phyloP scores from a whole-genome alignment of 1,140 invertebrate genomes.

The Caenorhabditis remanei region DNA sequence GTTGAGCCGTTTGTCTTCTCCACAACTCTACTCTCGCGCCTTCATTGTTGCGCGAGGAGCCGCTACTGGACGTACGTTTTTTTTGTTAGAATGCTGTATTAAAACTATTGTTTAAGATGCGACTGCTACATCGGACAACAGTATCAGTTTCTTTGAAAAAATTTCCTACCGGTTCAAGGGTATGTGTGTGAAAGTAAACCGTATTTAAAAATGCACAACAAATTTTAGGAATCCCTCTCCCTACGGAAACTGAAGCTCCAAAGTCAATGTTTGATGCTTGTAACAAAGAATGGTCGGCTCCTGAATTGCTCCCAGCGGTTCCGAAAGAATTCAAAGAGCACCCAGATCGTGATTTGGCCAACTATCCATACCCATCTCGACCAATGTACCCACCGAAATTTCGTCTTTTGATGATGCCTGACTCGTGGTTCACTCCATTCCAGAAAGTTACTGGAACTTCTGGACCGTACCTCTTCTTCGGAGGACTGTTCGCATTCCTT shows the following conservation, averaged over 20 bases:
- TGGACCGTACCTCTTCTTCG: conserved; percentile 75
- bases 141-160: conserved; percentile 71
- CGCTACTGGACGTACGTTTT: conserved; percentile 24
- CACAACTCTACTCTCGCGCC: background rate
- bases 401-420: conserved; percentile 73
- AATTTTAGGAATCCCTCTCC: conserved; percentile 72
- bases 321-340: conserved; percentile 76
- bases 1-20: conserved; percentile 16
- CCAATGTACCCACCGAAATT: conserved; percentile 75
- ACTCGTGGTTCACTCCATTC: conserved; percentile 76
- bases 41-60: background rate
- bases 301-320: conserved; percentile 69
- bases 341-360: conserved; percentile 75
- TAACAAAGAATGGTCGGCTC: conserved; percentile 73
- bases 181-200: background rate
- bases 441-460: conserved; percentile 76
- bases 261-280: conserved; percentile 75
- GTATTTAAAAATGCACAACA: background rate
- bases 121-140: conserved; percentile 29
- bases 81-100: background rate
- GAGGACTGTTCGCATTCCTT: conserved; percentile 73
- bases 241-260: conserved; percentile 70
- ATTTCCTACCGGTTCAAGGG: conserved; percentile 72
- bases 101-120: conserved; percentile 23
- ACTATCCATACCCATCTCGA: conserved; percentile 74